phyloP scores from a whole-genome alignment of 1,140 invertebrate species.

The Limonius californicus region DNA sequence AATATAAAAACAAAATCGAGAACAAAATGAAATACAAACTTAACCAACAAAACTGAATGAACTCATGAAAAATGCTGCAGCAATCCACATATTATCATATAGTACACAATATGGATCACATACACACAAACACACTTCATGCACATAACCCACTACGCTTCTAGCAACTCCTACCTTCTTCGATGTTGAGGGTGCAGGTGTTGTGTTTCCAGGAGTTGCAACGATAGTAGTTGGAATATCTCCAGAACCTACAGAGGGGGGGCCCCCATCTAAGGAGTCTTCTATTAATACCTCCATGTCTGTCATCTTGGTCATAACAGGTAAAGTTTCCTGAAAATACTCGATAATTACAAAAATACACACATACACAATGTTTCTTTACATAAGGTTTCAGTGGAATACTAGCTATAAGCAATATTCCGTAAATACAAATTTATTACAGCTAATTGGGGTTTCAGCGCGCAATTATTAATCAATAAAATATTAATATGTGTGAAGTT shows the following conservation, averaged over 20 bases:
- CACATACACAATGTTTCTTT: too few relatives aligned
- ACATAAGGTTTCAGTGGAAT: too few relatives aligned
- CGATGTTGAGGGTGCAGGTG: conserved; percentile 40
- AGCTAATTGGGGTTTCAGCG: too few relatives aligned
- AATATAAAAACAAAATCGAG: too few relatives aligned
- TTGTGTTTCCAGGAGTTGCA: conserved; percentile 24
- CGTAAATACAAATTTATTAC: too few relatives aligned
- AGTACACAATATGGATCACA: background rate
- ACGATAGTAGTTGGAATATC: conserved; percentile 52
- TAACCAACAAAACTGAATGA: too few relatives aligned
- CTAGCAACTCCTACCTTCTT: conserved; percentile 44
- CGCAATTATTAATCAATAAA: too few relatives aligned
- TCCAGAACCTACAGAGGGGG: conserved; percentile 68
- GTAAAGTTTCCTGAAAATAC: conserved; percentile 49
- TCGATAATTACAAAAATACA: too few relatives aligned
- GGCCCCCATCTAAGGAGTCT: conserved; percentile 68
- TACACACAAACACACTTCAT: conserved; percentile 2
- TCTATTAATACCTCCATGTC: conserved; percentile 61
- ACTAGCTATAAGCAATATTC: too few relatives aligned
- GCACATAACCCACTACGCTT: conserved; percentile 15
- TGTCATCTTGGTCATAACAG: conserved; percentile 54
- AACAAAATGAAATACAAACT: background rate
- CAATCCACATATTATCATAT: background rate
- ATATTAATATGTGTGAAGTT: too few relatives aligned
- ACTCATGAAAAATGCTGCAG: background rate